Evolutionary conservation across 2,888 invertebrate genomes (phyloP).

Genomic region (Dilophus febrilis): DNA sequence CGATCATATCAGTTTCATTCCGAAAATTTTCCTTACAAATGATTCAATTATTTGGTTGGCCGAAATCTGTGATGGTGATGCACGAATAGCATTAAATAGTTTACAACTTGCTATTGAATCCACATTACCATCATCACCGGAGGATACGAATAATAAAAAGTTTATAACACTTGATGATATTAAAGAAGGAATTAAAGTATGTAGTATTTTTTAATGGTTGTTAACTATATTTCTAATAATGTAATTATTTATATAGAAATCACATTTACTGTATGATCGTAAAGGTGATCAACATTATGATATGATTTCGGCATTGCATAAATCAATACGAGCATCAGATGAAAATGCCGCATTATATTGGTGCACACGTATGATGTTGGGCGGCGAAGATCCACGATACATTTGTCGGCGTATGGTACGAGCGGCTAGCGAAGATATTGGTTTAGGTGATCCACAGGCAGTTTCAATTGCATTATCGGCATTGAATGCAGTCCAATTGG

Average conservation of each 20-base stretch:
- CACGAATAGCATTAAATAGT: constrained; percentile 57
- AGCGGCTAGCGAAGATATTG: constrained; percentile 62
- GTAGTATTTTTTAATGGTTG: not conserved
- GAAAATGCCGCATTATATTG: constrained; percentile 69
- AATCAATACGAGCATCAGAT: constrained; percentile 65
- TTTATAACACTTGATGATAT: constrained; percentile 46
- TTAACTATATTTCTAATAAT: not conserved
- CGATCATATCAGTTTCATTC: constrained; percentile 5
- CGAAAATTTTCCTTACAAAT: constrained; percentile 31
- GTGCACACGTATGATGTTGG: constrained; percentile 59
- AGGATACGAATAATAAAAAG: constrained; percentile 22
- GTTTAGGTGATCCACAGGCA: constrained; percentile 47
- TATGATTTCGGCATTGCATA: constrained; percentile 65
- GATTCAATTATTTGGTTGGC: constrained; percentile 51
- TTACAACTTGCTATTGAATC: constrained; percentile 45
- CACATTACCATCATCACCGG: too few species aligned
- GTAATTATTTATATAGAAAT: constrained; percentile 33
- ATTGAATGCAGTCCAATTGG: constrained; percentile 58
- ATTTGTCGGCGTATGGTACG: constrained; percentile 59
- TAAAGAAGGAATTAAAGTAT: constrained; percentile 52
- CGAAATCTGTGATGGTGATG: constrained; percentile 67
- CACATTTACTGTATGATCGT: constrained; percentile 60
- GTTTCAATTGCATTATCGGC: constrained; percentile 52
- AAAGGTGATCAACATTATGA: constrained; percentile 74
- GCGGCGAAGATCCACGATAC: constrained; percentile 65